Evolutionary conservation across 2,797 vertebrate genomes (phyloP).

Genomic region (Gobionotothen gibberifrons): DNA sequence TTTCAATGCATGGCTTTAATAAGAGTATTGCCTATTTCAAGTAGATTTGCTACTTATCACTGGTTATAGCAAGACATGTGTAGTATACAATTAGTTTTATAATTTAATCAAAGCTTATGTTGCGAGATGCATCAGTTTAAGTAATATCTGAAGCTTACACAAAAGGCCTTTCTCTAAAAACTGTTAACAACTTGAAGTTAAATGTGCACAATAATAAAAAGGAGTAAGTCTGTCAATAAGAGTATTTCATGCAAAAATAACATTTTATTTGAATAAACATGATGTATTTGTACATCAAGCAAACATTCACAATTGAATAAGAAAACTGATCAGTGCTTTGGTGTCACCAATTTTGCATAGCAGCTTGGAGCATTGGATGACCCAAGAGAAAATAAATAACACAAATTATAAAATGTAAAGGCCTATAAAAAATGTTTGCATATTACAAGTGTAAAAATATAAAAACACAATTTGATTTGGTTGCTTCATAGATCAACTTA

Average conservation of each 20-base stretch:
- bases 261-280: slow-evolving; percentile 69
- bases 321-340: slow-evolving; percentile 52
- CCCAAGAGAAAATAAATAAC: slow-evolving; percentile 52
- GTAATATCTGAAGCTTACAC: not conserved
- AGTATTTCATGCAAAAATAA: slow-evolving; percentile 68
- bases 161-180: not conserved
- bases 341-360: slow-evolving; percentile 41
- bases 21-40: not conserved
- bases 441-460: not conserved
- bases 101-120: not conserved
- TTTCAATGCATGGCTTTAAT: not conserved
- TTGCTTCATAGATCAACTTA: slow-evolving; percentile 9
- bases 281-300: slow-evolving; percentile 40
- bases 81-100: not conserved
- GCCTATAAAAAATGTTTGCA: not conserved
- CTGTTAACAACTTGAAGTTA: not conserved
- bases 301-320: slow-evolving; percentile 56
- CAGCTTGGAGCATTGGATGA: slow-evolving; percentile 29
- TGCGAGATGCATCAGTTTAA: not conserved
- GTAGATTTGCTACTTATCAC: not conserved
- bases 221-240: not conserved
- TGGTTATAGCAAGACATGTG: not conserved
- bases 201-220: not conserved
- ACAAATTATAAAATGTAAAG: slow-evolving; percentile 30
- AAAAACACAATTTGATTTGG: not conserved